Conservation (phyloP, 2,797 vertebrate genomes). For the Alosa sapidissima region DNA sequence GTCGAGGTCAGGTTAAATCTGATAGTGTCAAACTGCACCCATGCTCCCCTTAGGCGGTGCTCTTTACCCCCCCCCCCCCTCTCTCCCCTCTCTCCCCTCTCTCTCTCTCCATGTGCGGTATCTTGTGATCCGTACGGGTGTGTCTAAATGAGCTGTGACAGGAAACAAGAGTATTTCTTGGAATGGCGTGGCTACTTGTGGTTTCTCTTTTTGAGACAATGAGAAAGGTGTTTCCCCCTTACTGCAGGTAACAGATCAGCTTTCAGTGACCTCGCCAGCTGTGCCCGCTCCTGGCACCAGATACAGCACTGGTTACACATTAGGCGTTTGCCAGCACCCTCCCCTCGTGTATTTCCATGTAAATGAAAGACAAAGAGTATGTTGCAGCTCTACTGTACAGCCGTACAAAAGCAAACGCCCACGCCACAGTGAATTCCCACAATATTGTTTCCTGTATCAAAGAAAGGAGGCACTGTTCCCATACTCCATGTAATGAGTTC, state of each 20-base stretch:
- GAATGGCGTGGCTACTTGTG: neutral
- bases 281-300: neutral
- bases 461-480: neutral
- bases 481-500: neutral
- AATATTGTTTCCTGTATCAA: neutral
- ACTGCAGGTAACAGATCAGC: neutral
- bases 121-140: neutral
- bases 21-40: constrained; percentile 15
- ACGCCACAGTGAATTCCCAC: neutral
- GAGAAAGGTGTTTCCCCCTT: neutral
- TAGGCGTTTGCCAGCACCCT: neutral
- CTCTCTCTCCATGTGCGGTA: neutral
- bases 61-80: neutral
- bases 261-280: neutral
- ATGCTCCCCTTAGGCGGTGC: neutral
- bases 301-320: neutral
- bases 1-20: constrained; percentile 16
- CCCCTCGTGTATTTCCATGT: neutral
- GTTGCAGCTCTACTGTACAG: neutral
- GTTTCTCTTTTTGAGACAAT: neutral
- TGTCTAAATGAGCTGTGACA: neutral
- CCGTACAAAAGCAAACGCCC: neutral
- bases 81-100: neutral
- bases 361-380: constrained; percentile 5
- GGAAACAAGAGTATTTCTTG: constrained; percentile 19